Evolutionary conservation across 2,113 vertebrate genomes (phyloP).

Genomic region (Syrmaticus mikado): DNA sequence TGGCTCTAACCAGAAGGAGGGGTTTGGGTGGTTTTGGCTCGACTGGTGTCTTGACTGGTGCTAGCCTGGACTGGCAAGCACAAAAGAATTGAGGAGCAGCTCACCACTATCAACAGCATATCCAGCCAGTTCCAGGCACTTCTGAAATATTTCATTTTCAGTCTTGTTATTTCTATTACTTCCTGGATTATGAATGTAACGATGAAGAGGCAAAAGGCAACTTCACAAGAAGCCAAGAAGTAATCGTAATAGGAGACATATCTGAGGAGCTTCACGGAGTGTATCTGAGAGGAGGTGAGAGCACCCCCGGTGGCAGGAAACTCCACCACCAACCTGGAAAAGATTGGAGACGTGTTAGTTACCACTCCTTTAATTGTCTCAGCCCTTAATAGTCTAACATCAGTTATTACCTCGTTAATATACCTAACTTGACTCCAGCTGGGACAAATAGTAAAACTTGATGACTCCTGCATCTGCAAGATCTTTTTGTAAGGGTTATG

Average conservation of each 20-base stretch:
- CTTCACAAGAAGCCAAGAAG: constrained; percentile 75
- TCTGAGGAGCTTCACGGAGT: constrained; percentile 71
- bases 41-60: fast-evolving
- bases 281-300: constrained; percentile 70
- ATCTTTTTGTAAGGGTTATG: neutral
- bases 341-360: neutral
- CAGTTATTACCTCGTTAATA: neutral
- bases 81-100: neutral
- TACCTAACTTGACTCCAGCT: neutral
- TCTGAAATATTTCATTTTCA: constrained; percentile 66
- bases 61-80: neutral
- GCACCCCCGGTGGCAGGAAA: constrained; percentile 73
- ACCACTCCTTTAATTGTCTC: neutral
- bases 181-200: constrained; percentile 59
- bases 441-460: neutral
- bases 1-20: neutral
- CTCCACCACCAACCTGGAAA: constrained; percentile 76
- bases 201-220: constrained; percentile 71
- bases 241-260: constrained; percentile 54
- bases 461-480: neutral
- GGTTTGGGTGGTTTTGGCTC: neutral
- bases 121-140: constrained; percentile 75
- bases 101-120: constrained; percentile 67
- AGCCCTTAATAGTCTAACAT: neutral
- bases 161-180: constrained; percentile 41